Evolutionary conservation across 2,888 invertebrate genomes (phyloP), one percentile per base, ranked within the genome.

Genomic region (Macrosoma leucophasiata): DNA sequence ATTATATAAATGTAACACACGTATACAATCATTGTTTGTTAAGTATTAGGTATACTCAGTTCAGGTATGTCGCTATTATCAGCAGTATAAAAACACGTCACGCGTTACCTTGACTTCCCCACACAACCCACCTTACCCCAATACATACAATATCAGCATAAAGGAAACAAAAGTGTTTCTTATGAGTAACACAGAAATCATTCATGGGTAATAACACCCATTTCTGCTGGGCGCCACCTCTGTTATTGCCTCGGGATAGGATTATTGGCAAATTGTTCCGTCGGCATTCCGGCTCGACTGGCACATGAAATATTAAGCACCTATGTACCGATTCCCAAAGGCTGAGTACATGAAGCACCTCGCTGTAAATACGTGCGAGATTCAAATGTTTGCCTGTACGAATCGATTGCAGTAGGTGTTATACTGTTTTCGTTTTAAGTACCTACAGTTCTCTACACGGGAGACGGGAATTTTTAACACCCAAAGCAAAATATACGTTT

Each of bases 201-300:
- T 73, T 75, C 70, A 74, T 72, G 68, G 67, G 59, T 63, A 69
- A 75, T 75, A 76, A 69, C 76, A 67, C 66, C 69, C 69, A 72
- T 75, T 77, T 72, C 69, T 68, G 68, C 55, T 68, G 62, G 62
- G 63, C 66, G 67, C 68, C 72, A 71, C 68, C 72, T 69, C 73
- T 61, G 76, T 75, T 77, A 79, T 77, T 73, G 71, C 71, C 65
- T 58, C 58, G 63, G 66, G 75, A 72, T 72, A 68, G 77, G 75
- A 77, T 77, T 79, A 79, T 79, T 81, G 79, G 79, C 73, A 77
- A 79, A 81, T 81, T 78, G 78, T 77, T 79, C 76, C 65, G 73
- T 65, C 70, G 73, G 66, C 75, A 75, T 78, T 76, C 76, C 73
- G 61, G 54, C 52, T 61, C 58, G 63, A 58, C 59, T 66, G 67